Evolutionary conservation across 1,140 invertebrate species (phyloP).

Genomic region (Luehdorfia chinensis): DNA sequence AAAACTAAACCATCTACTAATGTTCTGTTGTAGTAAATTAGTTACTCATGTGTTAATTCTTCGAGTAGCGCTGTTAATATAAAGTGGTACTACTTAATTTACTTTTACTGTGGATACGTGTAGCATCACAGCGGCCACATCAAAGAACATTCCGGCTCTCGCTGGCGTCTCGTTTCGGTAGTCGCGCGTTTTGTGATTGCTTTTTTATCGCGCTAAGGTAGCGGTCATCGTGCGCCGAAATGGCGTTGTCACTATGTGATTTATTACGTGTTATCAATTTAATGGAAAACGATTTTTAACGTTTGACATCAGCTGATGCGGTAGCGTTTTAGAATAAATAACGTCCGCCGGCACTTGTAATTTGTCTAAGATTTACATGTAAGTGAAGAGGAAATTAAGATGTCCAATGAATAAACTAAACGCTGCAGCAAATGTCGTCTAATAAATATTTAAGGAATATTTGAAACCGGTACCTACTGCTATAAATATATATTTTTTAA

Average conservation of each 20-base stretch:
- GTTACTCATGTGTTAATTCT: no score
- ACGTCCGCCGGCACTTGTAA: slow-evolving; percentile 3
- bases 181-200: slow-evolving; percentile 46
- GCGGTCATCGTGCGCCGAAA: slow-evolving; percentile 36
- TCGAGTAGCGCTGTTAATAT: slow-evolving; percentile 2
- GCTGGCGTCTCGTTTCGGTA: slow-evolving; percentile 48
- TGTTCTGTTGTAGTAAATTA: no score
- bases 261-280: slow-evolving; percentile 6
- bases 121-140: slow-evolving; percentile 22
- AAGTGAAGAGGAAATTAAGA: slow-evolving; percentile 3
- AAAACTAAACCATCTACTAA: no score
- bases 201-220: slow-evolving; percentile 52
- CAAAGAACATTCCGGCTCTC: slow-evolving; percentile 31
- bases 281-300: slow-evolving; percentile 13
- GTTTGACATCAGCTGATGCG: slow-evolving; percentile 6
- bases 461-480: no score
- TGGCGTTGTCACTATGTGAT: slow-evolving; percentile 19
- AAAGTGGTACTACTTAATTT: slow-evolving; percentile 13
- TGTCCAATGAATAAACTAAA: no score
- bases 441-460: no score
- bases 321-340: slow-evolving; percentile 10
- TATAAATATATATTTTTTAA: no score
- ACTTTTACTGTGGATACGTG: slow-evolving; percentile 1
- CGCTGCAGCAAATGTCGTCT: no score
- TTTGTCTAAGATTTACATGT: slow-evolving; percentile 1